Evolutionary conservation across 1,140 invertebrate species (phyloP), one percentile per base, ranked within the genome.

Genomic region (Neodiprion fabricii): DNA sequence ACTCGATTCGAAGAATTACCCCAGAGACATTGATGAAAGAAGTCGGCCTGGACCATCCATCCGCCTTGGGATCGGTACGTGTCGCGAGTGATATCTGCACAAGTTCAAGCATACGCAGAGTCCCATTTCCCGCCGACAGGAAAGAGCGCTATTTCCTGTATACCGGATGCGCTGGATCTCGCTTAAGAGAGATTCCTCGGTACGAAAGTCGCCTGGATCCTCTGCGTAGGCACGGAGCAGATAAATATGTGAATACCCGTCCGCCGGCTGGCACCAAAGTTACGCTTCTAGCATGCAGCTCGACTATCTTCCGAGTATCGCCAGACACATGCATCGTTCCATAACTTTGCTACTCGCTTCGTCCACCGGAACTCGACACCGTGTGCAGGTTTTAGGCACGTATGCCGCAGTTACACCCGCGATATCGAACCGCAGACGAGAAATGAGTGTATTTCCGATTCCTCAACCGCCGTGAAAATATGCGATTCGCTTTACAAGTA

Each of bases 251-350:
- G 53, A 61, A 61, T 61, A 61, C n/a, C 28, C 28, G 5, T 40
- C 5, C 28, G 2, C 5, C 28, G 4, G n/a, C 53, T 61, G 53
- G 53, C 53, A 14, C 11, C 4, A 61, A 61, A 61, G 53, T 61
- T 17, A 61, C 53, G 53, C 53, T 61, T 61, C 53, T 17, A 61
- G 53, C n/a, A 61, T 61, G 53, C 53, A 61, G 53, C 53, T 17
- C 53, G 53, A 61, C 53, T 61, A 61, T 61, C 53, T 61, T 11
- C n/a, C 11, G 53, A 61, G 53, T 61, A 61, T 61, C 53, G 53
- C 53, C 11, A 61, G 9, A 17, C 5, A 61, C 53, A 61, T 61
- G 53, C 53, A 61, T 61, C 53, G 53, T 61, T 61, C 5, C 53
- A 61, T 61, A 61, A 61, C 53, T 61, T 61, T 61, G 53, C 53